Percentiles rank a stretch among this genome's conserved stretches.
Conservation (phyloP, 2,797 vertebrate species). For the Eremophila alpestris region DNA sequence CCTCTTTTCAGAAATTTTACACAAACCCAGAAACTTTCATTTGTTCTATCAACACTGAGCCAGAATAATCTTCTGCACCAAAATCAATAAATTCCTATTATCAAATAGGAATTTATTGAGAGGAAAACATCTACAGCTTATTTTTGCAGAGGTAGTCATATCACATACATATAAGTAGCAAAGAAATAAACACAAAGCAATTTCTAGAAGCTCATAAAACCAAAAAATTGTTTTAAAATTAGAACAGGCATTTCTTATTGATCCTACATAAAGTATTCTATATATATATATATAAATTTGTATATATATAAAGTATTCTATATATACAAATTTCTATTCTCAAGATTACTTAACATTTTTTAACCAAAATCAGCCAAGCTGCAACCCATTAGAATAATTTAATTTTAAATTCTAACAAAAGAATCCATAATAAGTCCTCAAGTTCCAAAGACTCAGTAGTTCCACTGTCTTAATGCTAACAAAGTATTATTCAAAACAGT, state of each 20-base stretch:
- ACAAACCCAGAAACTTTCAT: not conserved
- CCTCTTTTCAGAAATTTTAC: not conserved
- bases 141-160: not conserved
- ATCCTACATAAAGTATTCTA: not conserved
- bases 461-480: not conserved
- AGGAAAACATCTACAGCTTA: not conserved
- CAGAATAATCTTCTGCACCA: not conserved
- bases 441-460: not conserved
- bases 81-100: not conserved
- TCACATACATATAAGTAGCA: not conserved
- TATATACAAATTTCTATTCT: not conserved
- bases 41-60: not conserved
- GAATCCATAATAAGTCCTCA: not conserved
- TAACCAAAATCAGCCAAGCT: not conserved
- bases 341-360: not conserved
- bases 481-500: not conserved
- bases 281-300: too few relatives aligned
- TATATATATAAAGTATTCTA: too few relatives aligned
- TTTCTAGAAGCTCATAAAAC: not conserved
- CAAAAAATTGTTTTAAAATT: not conserved
- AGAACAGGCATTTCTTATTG: not conserved
- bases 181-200: not conserved
- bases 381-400: not conserved
- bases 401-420: not conserved
- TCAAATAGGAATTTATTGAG: not conserved